Conservation (phyloP, 2,888 invertebrate genomes). For the Cerastoderma edule region DNA sequence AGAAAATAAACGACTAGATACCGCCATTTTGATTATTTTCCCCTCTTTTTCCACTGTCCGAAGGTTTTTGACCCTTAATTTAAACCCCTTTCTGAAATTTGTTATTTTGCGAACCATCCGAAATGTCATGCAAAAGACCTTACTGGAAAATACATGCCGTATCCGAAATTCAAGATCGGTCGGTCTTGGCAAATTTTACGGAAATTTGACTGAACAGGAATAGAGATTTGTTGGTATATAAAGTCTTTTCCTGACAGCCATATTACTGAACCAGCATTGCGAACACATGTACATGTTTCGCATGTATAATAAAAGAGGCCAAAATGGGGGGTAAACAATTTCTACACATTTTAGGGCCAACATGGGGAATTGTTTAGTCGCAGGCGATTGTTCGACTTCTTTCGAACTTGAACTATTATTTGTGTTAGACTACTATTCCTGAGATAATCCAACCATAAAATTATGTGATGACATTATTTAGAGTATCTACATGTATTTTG, state of each 20-base stretch:
- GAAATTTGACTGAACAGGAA: neutral
- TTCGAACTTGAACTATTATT: too few species aligned
- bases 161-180: too few species aligned
- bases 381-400: too few species aligned
- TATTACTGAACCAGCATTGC: conserved; percentile 39
- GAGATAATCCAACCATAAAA: too few species aligned
- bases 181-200: neutral
- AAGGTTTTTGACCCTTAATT: conserved; percentile 22
- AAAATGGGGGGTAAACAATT: conserved; percentile 30
- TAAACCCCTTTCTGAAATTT: neutral
- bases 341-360: conserved; percentile 27
- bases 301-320: conserved; percentile 43
- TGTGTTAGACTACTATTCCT: too few species aligned
- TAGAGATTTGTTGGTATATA: conserved; percentile 42
- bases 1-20: conserved; percentile 68
- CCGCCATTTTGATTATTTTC: conserved; percentile 79
- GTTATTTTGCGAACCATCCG: too few species aligned
- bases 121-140: too few species aligned
- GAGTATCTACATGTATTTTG: too few species aligned
- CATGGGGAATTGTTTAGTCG: conserved; percentile 17
- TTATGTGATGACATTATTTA: too few species aligned
- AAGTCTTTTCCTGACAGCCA: conserved; percentile 52
- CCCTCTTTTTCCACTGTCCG: conserved; percentile 34
- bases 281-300: conserved; percentile 50
- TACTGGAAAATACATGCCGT: too few species aligned